phyloP scores from a whole-genome alignment of 1,140 invertebrate genomes.

The Dinoponera quadriceps region DNA sequence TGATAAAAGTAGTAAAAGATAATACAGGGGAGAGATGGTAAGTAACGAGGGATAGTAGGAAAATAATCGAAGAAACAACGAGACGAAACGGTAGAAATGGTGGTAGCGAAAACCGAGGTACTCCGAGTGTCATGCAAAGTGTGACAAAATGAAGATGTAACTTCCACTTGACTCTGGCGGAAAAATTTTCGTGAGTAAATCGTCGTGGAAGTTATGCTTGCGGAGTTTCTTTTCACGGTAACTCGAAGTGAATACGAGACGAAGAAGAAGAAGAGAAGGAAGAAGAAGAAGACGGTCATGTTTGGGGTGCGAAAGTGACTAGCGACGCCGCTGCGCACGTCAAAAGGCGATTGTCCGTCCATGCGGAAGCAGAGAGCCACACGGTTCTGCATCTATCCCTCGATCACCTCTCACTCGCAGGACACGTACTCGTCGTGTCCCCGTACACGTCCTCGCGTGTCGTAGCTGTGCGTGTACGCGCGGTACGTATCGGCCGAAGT shows the following conservation, averaged over 20 bases:
- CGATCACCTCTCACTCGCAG: conserved; percentile 74
- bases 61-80: too few species aligned
- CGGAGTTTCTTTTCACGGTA: neutral
- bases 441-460: conserved; percentile 75
- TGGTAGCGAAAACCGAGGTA: too few species aligned
- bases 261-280: neutral
- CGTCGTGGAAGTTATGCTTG: neutral
- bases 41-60: too few species aligned
- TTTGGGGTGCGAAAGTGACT: conserved; percentile 25
- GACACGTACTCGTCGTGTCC: conserved; percentile 79
- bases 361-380: conserved; percentile 74
- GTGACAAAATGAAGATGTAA: too few species aligned
- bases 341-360: conserved; percentile 73
- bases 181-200: neutral
- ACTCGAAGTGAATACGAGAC: neutral
- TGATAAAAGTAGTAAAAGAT: too few species aligned
- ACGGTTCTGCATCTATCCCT: conserved; percentile 75
- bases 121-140: too few species aligned
- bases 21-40: too few species aligned
- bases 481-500: conserved; percentile 54
- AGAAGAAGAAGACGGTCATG: neutral
- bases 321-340: conserved; percentile 51
- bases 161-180: too few species aligned
- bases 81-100: too few species aligned
- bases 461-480: conserved; percentile 48